These are phyloP conservation scores for Latrodectus hesperus DNA, from an alignment of 2,888 invertebrate genomes.

Conservation along the genomic window DNA sequence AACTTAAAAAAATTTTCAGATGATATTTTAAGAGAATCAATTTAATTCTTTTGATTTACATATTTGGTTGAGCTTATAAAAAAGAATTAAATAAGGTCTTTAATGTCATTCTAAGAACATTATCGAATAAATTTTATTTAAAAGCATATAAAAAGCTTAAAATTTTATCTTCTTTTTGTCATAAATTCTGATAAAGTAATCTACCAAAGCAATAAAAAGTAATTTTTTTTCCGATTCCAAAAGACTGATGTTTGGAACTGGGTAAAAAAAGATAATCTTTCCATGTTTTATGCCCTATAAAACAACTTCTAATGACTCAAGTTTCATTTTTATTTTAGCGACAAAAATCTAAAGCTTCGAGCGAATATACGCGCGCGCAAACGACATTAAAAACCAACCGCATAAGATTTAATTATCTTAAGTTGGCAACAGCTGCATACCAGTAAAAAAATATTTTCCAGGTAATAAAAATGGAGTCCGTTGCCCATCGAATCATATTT, in stretches of 20 bases:
- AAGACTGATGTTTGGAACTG: neutral
- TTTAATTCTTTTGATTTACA: no score
- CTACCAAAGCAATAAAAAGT: constrained; percentile 23
- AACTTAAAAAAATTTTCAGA: no score
- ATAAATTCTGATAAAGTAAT: constrained; percentile 26
- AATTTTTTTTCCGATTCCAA: constrained; percentile 13
- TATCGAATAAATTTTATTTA: constrained; percentile 12
- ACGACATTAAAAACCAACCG: constrained; percentile 28
- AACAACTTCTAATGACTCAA: constrained; percentile 44
- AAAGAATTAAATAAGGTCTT: neutral
- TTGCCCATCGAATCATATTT: constrained; percentile 27
- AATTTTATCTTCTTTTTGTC: constrained; percentile 8
- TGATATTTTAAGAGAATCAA: no score
- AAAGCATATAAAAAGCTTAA: constrained; percentile 1
- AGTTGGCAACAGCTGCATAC: constrained; percentile 32
- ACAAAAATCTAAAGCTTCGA: constrained; percentile 7
- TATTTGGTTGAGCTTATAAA: neutral
- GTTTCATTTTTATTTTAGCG: constrained; percentile 33
- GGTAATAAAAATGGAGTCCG: constrained; percentile 32
- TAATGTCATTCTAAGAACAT: constrained; percentile 13
- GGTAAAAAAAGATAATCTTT: constrained; percentile 9
- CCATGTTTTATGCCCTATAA: constrained; percentile 44
- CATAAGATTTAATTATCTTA: constrained; percentile 34
- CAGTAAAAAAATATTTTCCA: constrained; percentile 7
- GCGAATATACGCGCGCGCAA: neutral